A percentile compares a stretch with the other conserved stretches of the same genome.
phyloP scores from a whole-genome alignment of 2,113 vertebrate species.

The Aptenodytes patagonicus region DNA sequence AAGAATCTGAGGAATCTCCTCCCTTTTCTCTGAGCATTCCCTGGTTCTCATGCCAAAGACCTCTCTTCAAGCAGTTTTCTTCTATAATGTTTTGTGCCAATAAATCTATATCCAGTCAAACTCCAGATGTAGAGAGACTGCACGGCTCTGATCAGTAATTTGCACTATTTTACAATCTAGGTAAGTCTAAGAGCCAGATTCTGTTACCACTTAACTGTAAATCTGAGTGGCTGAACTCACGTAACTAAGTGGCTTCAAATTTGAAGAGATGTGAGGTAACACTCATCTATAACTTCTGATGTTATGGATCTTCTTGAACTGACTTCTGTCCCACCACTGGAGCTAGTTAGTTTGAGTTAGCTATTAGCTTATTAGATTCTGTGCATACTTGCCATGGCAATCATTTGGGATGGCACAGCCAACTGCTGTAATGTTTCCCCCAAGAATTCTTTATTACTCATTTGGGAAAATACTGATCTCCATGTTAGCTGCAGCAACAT shows the following conservation, averaged over 20 bases:
- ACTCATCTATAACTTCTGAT: neutral
- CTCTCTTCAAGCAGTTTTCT: neutral
- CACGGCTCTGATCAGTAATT: neutral
- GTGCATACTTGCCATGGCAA: neutral
- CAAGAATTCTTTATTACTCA: constrained; percentile 20
- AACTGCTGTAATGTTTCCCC: constrained; percentile 23
- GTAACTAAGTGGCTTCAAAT: neutral
- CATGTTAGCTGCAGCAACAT: neutral
- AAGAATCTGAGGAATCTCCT: neutral
- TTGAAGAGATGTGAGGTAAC: neutral
- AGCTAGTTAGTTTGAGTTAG: neutral
- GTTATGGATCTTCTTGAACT: neutral
- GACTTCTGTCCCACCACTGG: neutral
- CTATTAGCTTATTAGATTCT: neutral
- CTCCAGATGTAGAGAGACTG: neutral
- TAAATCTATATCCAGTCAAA: neutral
- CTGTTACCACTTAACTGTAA: neutral
- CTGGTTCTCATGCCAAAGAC: neutral
- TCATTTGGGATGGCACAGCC: constrained; percentile 31
- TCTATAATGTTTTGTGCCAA: neutral
- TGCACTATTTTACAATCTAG: neutral
- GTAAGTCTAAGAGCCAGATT: neutral
- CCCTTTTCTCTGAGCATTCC: neutral
- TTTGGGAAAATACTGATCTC: neutral
- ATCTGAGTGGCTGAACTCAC: neutral